Evolutionary conservation across 2,113 vertebrate species (phyloP), one percentile per base, ranked within the genome.

Genomic region (Copsychus sechellarum): DNA sequence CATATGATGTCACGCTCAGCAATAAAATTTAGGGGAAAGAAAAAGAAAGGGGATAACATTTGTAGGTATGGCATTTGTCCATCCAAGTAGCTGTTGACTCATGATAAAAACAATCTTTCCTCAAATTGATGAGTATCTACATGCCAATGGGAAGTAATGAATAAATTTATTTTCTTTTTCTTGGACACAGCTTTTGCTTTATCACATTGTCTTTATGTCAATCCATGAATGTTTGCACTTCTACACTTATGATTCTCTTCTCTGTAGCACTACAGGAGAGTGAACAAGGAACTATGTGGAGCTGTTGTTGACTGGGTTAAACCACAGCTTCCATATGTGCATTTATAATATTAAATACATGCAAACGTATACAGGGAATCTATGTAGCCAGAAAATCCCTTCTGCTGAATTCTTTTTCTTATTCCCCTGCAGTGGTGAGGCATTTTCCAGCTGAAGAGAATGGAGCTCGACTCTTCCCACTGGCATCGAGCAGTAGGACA

Each of bases 281-380:
- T 36, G 28, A 83, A 15, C 5, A 36, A 80, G 24, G 4, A 18
- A 14, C 24, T 48, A 3, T 26, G 19, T 60, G 62, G 19, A 6
- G 9, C 12, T 66, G 6, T 2, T 67, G 9, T 15, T 9, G 1
- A 4, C 9, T 1, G 4, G 4, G 7, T 57, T 77, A 42, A 88
- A 33, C 6, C 12, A 71, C 5, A 11, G 14, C 17, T 69, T 81
- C 28, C 8, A 42, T 36, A 56, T 50, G 17, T 57, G 16, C 5
- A 28, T 33, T 84, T 11, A 6, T 70, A 51, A 38, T 53, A 45
- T 33, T 13, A 13, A 92, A 42, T 14, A 23, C 12, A 22, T 43
- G 19, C 3, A 54, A 51, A 70, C 6, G 25, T 17, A 73, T 9
- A 38, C 6, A 90, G 22, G 11, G 5, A 65, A 61, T 3, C 3